Evolutionary conservation across 1,140 invertebrate genomes (phyloP).

Genomic region (Monochamus saltuarius): DNA sequence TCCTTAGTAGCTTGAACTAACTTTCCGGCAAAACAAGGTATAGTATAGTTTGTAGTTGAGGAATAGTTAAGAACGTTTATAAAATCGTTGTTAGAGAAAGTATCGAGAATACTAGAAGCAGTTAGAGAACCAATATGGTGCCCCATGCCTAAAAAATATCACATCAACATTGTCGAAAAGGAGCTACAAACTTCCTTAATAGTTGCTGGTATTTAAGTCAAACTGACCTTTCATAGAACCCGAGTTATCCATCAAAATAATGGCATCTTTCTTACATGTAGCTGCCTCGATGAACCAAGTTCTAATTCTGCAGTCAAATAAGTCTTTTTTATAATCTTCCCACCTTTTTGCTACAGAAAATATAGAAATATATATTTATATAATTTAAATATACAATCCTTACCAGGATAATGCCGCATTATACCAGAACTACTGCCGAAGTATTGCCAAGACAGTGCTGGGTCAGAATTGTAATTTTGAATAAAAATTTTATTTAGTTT

Average conservation of each 20-base stretch:
- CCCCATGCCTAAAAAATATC: slow-evolving; percentile 51
- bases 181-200: slow-evolving; percentile 4
- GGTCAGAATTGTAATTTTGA: slow-evolving; percentile 86
- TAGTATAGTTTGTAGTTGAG: slow-evolving; percentile 62
- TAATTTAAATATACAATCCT: slow-evolving; percentile 1
- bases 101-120: slow-evolving; percentile 85
- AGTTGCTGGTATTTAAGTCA: slow-evolving; percentile 8
- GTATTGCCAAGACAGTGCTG: slow-evolving; percentile 92
- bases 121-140: slow-evolving; percentile 69
- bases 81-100: slow-evolving; percentile 97
- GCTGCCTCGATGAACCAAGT: slow-evolving; percentile 97
- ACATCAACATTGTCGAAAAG: slow-evolving; percentile 10
- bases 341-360: slow-evolving; percentile 54
- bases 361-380: not conserved
- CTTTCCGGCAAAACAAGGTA: slow-evolving; percentile 78
- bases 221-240: slow-evolving; percentile 93
- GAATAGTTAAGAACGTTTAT: slow-evolving; percentile 88
- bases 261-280: slow-evolving; percentile 95
- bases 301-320: slow-evolving; percentile 82
- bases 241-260: slow-evolving; percentile 92
- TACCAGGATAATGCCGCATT: slow-evolving; percentile 84
- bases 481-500: slow-evolving; percentile 79
- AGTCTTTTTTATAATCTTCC: slow-evolving; percentile 53
- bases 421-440: slow-evolving; percentile 93
- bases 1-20: slow-evolving; percentile 91